Conservation (phyloP, 2,113 vertebrate species). For the Tragelaphus strepsiceros region DNA sequence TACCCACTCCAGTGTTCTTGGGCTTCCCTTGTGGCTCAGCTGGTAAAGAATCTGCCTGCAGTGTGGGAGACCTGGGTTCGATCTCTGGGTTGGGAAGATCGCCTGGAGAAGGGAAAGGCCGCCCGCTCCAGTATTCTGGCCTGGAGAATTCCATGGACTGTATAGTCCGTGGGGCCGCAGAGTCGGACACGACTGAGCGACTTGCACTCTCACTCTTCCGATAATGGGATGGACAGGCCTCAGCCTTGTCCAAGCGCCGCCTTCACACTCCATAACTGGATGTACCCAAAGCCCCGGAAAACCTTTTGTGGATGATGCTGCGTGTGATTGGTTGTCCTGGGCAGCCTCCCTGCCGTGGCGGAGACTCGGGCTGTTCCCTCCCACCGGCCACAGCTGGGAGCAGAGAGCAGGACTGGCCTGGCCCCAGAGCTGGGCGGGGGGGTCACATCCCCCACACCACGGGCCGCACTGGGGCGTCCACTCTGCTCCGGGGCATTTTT, state of each 20-base stretch:
- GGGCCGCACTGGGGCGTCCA: fast-evolving
- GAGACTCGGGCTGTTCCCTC: background rate
- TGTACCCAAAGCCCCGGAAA: background rate
- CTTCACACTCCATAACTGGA: fast-evolving
- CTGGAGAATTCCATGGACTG: background rate
- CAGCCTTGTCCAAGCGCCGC: fast-evolving
- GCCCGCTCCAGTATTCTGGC: background rate
- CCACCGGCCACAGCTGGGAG: background rate
- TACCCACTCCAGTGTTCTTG: background rate
- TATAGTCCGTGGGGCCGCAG: fast-evolving
- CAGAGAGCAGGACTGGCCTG: fast-evolving
- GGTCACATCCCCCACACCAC: background rate
- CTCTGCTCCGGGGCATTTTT: fast-evolving
- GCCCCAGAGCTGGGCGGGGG: background rate
- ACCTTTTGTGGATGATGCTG: background rate
- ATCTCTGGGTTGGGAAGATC: background rate
- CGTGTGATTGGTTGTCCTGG: fast-evolving
- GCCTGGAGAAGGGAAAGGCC: background rate
- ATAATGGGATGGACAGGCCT: fast-evolving
- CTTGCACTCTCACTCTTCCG: background rate
- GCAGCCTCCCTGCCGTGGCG: no score
- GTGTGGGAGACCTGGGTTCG: background rate
- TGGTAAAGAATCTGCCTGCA: background rate
- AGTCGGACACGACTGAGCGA: fast-evolving
- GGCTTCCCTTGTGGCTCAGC: background rate